Evolutionary conservation across 2,113 vertebrate species (phyloP), one percentile per base, ranked within the genome.

Genomic region (Aphyosemion australe): DNA sequence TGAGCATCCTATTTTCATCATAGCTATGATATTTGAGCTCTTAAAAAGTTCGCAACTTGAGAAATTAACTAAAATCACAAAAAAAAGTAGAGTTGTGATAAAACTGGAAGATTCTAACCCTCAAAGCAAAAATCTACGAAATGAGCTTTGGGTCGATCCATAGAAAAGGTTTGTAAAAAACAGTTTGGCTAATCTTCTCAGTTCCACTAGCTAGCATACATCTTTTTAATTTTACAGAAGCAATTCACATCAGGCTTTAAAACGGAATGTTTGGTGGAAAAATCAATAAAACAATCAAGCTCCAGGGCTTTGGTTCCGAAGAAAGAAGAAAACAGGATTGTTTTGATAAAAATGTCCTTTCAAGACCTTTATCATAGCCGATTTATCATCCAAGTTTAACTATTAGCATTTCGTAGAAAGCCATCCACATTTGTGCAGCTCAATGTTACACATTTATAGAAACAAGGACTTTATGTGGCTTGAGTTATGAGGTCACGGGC

Each of bases 1-100:
- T 11, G 32, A 74, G 21, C 39, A 72, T 61, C 15, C 31, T 76
- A 8, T 79, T 65, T 65, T 59, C 75, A 62, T 54, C 41, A 46
- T 57, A 0, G 68, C 19, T 18, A 21, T 31, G 6, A 16, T 46
- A 64, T 56, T 56, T 14, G 21, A 43, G 51, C 46, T 47, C 43
- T 48, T 12, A 60, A 45, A 43, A 50, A 20, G 16, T 46, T 65
- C 21, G 19, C 11, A 42, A 12, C 41, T 55, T 41, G 37, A 19
- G 2, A 57, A 26, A 19, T 56, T 26, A 13, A 39, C 31, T 12
- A 65, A n/a, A 19, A 39, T 12, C 39, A 63, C 41, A 65, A 57
- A 62, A 42, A 46, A 41, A 50, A 18, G 26, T 26, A 5, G 41
- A 49, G 45, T 54, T 7, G 6, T 43, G 21, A 2, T 69, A 6